These are phyloP conservation scores for Typhlichthys eigenmanni DNA, from an alignment of 2,797 vertebrate species.

Conservation along the genomic window DNA sequence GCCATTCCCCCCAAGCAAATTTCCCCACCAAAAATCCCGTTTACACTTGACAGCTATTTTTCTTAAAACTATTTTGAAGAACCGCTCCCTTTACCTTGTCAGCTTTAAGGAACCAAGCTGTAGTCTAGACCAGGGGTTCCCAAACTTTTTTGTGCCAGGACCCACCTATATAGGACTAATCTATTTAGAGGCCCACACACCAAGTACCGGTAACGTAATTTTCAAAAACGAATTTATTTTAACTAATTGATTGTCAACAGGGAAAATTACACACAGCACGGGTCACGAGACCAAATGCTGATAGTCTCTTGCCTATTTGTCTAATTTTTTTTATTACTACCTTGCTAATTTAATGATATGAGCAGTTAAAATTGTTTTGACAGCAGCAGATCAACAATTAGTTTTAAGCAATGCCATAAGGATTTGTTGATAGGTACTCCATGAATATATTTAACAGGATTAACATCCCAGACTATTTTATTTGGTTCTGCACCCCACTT, in stretches of 20 bases:
- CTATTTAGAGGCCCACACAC: no score
- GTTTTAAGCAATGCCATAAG: no score
- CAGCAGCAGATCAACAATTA: no score
- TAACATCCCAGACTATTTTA: constrained; percentile 27
- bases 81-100: constrained; percentile 52
- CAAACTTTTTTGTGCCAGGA: background rate
- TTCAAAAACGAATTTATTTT: no score
- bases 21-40: constrained; percentile 49
- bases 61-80: constrained; percentile 63
- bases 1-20: constrained; percentile 56
- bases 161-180: background rate
- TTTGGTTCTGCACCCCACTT: constrained; percentile 10
- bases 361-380: no score
- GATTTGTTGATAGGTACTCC: constrained; percentile 18
- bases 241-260: no score
- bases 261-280: no score
- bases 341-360: no score
- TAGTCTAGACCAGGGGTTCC: constrained; percentile 21
- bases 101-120: constrained; percentile 60
- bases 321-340: no score
- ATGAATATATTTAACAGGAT: constrained; percentile 54
- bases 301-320: no score
- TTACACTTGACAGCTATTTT: constrained; percentile 67
- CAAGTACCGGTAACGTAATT: no score
- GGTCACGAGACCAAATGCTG: no score